These are phyloP conservation scores for Megathymus violae DNA, from an alignment of 1,140 invertebrate genomes.

Conservation along the genomic window DNA sequence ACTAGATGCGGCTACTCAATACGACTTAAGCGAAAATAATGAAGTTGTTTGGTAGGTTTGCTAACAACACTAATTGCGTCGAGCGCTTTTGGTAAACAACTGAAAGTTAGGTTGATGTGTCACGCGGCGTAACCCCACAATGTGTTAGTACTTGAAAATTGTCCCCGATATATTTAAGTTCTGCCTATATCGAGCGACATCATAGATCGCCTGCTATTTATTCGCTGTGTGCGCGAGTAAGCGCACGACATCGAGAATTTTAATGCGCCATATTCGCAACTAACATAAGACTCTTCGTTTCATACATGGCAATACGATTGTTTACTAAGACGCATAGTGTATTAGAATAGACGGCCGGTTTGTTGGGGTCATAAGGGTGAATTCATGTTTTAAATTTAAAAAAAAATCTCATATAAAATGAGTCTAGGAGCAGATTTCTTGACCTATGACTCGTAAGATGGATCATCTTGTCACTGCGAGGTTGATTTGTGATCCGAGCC, in stretches of 20 bases:
- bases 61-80: no score
- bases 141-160: conserved; percentile 42
- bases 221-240: conserved; percentile 52
- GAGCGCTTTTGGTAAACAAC: conserved; percentile 29
- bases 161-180: conserved; percentile 52
- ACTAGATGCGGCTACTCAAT: no score
- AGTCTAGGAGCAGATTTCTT: conserved; percentile 44
- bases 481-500: conserved; percentile 55
- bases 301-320: neutral
- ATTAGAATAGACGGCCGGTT: conserved; percentile 51
- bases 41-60: no score
- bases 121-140: conserved; percentile 34
- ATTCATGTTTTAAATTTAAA: conserved; percentile 45
- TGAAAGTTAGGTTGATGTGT: conserved; percentile 34
- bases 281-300: conserved; percentile 15
- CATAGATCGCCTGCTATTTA: conserved; percentile 41
- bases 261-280: conserved; percentile 45
- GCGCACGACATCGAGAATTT: conserved; percentile 48
- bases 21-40: no score
- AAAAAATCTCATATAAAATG: conserved; percentile 52
- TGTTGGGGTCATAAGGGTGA: conserved; percentile 42
- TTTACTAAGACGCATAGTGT: conserved; percentile 41
- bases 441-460: conserved; percentile 65
- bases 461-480: conserved; percentile 62
- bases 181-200: conserved; percentile 32